Evolutionary conservation across 1,140 invertebrate species (phyloP).

Genomic region (Planococcus citri): DNA sequence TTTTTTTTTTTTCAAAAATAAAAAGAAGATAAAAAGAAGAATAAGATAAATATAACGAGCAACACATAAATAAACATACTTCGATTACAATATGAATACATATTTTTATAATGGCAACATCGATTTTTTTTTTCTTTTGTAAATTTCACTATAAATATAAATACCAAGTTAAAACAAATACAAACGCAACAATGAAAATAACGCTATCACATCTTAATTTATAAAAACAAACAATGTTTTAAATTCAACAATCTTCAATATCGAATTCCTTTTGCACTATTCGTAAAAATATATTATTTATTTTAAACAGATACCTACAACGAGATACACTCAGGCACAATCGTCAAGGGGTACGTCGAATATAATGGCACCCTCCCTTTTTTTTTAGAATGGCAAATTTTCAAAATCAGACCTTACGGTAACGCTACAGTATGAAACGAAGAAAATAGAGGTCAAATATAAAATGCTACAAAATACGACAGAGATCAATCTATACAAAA

Average conservation of each 20-base stretch:
- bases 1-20: too few relatives aligned
- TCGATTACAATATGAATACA: not conserved
- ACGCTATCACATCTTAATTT: not conserved
- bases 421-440: too few relatives aligned
- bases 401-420: not conserved
- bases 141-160: not conserved
- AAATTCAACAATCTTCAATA: not conserved
- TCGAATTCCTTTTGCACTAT: not conserved
- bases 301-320: not conserved
- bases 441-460: not conserved
- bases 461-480: not conserved
- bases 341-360: not conserved
- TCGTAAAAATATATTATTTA: too few relatives aligned
- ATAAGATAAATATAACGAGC: not conserved
- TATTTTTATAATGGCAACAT: not conserved
- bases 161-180: not conserved
- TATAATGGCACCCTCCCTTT: not conserved
- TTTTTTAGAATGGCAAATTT: not conserved
- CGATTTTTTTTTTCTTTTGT: not conserved
- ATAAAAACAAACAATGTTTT: constrained; percentile 4
- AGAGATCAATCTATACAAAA: constrained; percentile 3
- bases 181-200: constrained; percentile 7
- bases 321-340: constrained; percentile 1
- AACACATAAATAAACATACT: constrained; percentile 4
- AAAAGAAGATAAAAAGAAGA: not conserved